Evolutionary conservation across 2,113 vertebrate species (phyloP).

Genomic region (Corapipo altera): DNA sequence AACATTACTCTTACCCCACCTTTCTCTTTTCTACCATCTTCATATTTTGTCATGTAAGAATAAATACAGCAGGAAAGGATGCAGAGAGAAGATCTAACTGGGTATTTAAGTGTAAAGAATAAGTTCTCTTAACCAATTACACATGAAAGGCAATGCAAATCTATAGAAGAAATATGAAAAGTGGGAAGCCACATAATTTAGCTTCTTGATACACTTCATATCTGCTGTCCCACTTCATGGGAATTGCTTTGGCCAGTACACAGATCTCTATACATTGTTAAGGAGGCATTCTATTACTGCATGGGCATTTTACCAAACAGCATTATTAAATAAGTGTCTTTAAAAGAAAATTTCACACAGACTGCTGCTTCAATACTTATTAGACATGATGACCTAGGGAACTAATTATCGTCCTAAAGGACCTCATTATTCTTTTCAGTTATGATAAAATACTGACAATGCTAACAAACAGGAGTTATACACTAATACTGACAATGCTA

Average conservation of each 20-base stretch:
- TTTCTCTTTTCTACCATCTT: background rate
- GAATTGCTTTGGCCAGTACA: background rate
- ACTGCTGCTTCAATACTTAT: background rate
- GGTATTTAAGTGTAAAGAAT: background rate
- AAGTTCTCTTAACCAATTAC: background rate
- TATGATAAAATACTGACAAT: background rate
- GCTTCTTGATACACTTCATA: background rate
- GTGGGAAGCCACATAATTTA: background rate
- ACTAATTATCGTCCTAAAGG: constrained; percentile 29
- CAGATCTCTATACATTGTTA: background rate
- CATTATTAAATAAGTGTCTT: background rate
- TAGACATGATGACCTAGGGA: background rate
- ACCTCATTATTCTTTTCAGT: constrained; percentile 27
- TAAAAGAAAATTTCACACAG: background rate
- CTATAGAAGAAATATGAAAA: background rate
- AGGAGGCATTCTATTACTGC: background rate
- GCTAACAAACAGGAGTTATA: background rate
- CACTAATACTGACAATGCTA: background rate
- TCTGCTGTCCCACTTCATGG: background rate
- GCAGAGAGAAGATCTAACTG: background rate
- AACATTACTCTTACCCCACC: background rate
- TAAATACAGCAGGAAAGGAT: background rate
- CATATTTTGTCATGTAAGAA: background rate
- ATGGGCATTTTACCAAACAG: background rate
- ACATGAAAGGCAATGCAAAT: background rate